These are phyloP conservation scores for Clepsis dumicolana DNA, from an alignment of 2,888 invertebrate genomes.

Conservation along the genomic window DNA sequence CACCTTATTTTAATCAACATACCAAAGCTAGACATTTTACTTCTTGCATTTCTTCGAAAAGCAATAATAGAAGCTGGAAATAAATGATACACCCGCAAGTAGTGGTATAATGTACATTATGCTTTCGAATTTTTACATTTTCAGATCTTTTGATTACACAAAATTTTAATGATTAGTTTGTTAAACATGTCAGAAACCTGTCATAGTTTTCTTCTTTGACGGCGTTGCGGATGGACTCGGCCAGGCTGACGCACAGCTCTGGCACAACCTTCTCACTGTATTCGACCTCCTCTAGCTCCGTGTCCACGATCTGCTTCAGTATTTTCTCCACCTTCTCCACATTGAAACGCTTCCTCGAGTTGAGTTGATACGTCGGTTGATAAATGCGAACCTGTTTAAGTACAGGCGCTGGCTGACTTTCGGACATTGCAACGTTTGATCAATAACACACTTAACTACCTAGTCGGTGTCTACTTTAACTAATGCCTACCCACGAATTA, in stretches of 20 bases:
- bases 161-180: constrained; percentile 2
- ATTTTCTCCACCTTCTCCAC: constrained; percentile 87
- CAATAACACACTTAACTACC: constrained; percentile 53
- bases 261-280: constrained; percentile 87
- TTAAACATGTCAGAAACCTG: constrained; percentile 74
- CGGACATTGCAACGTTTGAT: constrained; percentile 68
- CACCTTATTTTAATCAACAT: constrained; percentile 4
- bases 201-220: constrained; percentile 89
- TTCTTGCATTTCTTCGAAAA: constrained; percentile 45
- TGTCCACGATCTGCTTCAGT: constrained; percentile 85
- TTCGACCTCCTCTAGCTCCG: constrained; percentile 87
- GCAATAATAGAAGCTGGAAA: constrained; percentile 54
- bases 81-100: constrained; percentile 57
- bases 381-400: constrained; percentile 78
- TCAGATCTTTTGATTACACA: not conserved
- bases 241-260: constrained; percentile 85
- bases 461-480: not conserved
- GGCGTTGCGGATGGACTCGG: constrained; percentile 86
- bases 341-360: constrained; percentile 88
- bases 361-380: constrained; percentile 89
- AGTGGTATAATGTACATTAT: constrained; percentile 66
- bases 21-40: constrained; percentile 1
- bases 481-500: not conserved
- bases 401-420: constrained; percentile 48
- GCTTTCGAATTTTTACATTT: constrained; percentile 23